A percentile compares a stretch with the other conserved stretches of the same genome.
phyloP scores from a whole-genome alignment of 2,888 invertebrate species.

The Drosophila ochracea region DNA sequence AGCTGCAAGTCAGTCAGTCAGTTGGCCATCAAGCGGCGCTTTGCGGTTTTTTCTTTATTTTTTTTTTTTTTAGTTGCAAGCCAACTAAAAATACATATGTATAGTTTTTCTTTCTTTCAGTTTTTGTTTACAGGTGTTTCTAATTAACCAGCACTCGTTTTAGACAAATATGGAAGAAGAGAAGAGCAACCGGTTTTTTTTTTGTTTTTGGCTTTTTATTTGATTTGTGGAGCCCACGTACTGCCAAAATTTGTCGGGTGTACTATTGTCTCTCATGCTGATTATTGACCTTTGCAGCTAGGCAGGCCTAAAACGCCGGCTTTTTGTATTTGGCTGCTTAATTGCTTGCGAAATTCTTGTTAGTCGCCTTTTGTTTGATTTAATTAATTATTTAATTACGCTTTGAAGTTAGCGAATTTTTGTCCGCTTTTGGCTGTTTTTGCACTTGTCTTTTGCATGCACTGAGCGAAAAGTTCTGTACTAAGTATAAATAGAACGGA shows the following conservation, averaged over 20 bases:
- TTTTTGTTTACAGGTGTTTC: conserved; percentile 69
- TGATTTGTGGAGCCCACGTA: conserved; percentile 31
- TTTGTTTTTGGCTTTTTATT: not conserved
- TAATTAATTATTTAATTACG: conserved; percentile 81
- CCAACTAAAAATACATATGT: conserved; percentile 27
- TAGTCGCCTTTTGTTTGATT: conserved; percentile 69
- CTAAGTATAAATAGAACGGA: not conserved
- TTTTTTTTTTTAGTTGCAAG: conserved; percentile 12
- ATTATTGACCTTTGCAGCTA: conserved; percentile 72
- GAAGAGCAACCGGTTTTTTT: conserved; percentile 55
- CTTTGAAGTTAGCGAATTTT: conserved; percentile 72
- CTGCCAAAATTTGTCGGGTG: conserved; percentile 35
- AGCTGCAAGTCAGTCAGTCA: conserved; percentile 70
- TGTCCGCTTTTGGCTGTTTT: conserved; percentile 23
- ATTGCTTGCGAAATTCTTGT: conserved; percentile 75
- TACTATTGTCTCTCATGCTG: conserved; percentile 55
- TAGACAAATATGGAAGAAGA: conserved; percentile 43
- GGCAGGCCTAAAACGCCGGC: conserved; percentile 51
- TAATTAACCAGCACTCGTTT: conserved; percentile 73
- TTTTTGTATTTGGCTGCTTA: conserved; percentile 36
- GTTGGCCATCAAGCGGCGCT: conserved; percentile 78
- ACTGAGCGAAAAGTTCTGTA: conserved; percentile 3
- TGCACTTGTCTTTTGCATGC: conserved; percentile 34
- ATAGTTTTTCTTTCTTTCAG: conserved; percentile 13
- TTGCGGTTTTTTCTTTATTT: conserved; percentile 56